Evolutionary conservation across 2,113 vertebrate species (phyloP).

Genomic region (Mastomys coucha): DNA sequence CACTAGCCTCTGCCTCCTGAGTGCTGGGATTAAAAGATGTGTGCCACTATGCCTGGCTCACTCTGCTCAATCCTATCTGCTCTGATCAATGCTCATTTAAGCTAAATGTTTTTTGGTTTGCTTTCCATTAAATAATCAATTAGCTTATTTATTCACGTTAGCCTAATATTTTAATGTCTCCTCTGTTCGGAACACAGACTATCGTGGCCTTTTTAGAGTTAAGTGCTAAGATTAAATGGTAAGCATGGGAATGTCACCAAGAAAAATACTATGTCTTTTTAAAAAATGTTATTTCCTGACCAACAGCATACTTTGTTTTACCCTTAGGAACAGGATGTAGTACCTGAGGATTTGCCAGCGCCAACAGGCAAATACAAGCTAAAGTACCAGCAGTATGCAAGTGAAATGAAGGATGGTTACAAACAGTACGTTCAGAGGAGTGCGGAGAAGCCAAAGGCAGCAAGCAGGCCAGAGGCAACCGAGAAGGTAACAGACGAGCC

Average conservation of each 20-base stretch:
- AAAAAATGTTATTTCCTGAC: neutral
- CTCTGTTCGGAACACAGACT: neutral
- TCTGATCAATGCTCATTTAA: neutral
- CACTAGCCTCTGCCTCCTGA: neutral
- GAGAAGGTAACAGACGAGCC: conserved; percentile 59
- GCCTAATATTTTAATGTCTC: neutral
- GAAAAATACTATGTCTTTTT: neutral
- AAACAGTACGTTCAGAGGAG: conserved; percentile 78
- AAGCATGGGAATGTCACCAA: neutral
- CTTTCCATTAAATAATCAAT: too few species aligned
- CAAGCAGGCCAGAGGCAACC: neutral
- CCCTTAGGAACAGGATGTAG: conserved; percentile 75
- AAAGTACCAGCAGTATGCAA: conserved; percentile 82
- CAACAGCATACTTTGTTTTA: conserved; percentile 62
- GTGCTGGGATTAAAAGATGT: neutral
- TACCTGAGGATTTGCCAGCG: conserved; percentile 82
- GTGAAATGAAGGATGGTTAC: conserved; percentile 81
- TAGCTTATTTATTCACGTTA: neutral
- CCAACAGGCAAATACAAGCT: conserved; percentile 78
- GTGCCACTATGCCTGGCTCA: neutral
- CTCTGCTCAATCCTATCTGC: neutral
- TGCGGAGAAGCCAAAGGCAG: conserved; percentile 71
- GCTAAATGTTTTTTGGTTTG: neutral
- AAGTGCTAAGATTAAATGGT: conserved; percentile 16
- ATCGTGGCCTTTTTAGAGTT: neutral